These are phyloP conservation scores for Zaprionus lineosus DNA, from an alignment of 2,888 invertebrate genomes.

Conservation along the genomic window DNA sequence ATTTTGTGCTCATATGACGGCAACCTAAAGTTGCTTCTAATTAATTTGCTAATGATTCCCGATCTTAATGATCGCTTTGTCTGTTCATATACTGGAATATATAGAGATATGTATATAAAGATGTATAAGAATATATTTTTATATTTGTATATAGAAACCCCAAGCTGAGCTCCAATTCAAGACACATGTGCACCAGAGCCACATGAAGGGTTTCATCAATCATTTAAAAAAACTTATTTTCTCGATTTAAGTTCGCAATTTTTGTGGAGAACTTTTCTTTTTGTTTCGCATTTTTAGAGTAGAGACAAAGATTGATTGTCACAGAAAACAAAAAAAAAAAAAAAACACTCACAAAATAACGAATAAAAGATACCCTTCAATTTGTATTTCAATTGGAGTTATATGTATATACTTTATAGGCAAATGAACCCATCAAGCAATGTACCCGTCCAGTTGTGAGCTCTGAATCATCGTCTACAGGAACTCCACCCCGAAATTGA, in stretches of 20 bases:
- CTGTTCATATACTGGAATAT: too few relatives aligned
- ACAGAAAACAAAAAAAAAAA: constrained; percentile 38
- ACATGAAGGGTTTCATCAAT: constrained; percentile 58
- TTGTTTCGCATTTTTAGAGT: constrained; percentile 6
- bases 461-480: constrained; percentile 30
- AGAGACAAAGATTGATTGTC: constrained; percentile 72
- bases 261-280: constrained; percentile 7
- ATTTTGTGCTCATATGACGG: too few relatives aligned
- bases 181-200: constrained; percentile 39
- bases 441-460: too few relatives aligned
- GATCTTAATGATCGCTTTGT: too few relatives aligned
- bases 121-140: constrained; percentile 4
- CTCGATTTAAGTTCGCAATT: constrained; percentile 58
- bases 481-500: constrained; percentile 27
- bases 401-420: too few relatives aligned
- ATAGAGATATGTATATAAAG: too few relatives aligned
- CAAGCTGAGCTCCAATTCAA: constrained; percentile 44
- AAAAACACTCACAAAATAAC: constrained; percentile 7
- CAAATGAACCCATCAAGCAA: too few relatives aligned
- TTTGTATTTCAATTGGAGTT: background rate
- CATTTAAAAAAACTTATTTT: constrained; percentile 66
- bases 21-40: too few relatives aligned
- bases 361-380: background rate
- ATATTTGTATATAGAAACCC: too few relatives aligned
- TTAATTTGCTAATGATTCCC: too few relatives aligned